Base-by-base conservation (phyloP, 2,797 vertebrate species). In the Coreius guichenoti region DNA sequence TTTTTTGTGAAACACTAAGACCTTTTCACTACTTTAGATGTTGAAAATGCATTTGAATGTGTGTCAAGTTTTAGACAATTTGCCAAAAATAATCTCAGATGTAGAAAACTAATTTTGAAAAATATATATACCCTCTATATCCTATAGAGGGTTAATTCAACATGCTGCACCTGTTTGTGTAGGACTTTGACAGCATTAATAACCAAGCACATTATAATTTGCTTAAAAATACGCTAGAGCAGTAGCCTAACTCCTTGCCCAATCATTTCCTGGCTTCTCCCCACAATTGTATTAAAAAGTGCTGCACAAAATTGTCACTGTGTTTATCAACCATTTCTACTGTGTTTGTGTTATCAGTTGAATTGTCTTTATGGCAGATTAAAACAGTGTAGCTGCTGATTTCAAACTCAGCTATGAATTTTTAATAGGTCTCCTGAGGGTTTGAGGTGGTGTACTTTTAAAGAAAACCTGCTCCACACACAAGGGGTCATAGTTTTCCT, bases 381-480 rank as follows among this genome's bases (percentile, higher is more conserved):
- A 58, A 58, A 77, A 58, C 31, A 14, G 31, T 36, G 49, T 33
- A 23, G 12, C 19, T 4, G 21, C 13, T 45, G 39, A 72, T 39
- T 81, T 69, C 11, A 54, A 54, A 69, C 21, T 81, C 12, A 16
- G 45, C 2, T 56, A 17, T 26, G 17, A 31, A 49, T 19, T 26
- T 43, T 8, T 26, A 54, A 69, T 26, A 31, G 26, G 19, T 65
- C 45, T 90, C 91, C 8, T 72, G 80, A 67, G 79, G 74, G 79
- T 81, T 85, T 85, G 72, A 89, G 77, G 82, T 87, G 80, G 83
- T 87, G 86, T 80, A 79, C 19, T 77, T 68, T 51, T 29, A 47
- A 87, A 65, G 61, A 80, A 88, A 73, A 58, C 76, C 84, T 61
- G 72, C 39, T 80, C 63, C 77, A 74, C 31, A 81, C 82, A 86